phyloP scores from a whole-genome alignment of 2,888 invertebrate species.

The Harpagoxenus sublaevis region DNA sequence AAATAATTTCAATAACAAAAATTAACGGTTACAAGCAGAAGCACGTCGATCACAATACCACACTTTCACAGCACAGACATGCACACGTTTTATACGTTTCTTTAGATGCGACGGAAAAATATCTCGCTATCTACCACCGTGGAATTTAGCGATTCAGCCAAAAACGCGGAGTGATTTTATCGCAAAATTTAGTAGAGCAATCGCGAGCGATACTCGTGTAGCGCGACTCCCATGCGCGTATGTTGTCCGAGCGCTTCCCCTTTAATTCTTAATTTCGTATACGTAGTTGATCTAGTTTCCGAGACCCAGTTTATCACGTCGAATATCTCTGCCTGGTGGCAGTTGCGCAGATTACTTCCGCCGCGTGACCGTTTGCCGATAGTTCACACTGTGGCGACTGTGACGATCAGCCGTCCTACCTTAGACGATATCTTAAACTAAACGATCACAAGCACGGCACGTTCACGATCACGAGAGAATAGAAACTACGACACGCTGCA shows the following conservation, averaged over 20 bases:
- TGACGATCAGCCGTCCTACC: constrained; percentile 33
- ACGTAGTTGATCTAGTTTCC: constrained; percentile 45
- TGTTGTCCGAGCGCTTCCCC: constrained; percentile 27
- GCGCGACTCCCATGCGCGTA: constrained; percentile 13
- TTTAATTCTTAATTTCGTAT: constrained; percentile 55
- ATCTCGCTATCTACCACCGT: neutral
- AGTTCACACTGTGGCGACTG: constrained; percentile 5
- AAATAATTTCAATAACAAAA: constrained; percentile 1
- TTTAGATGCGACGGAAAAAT: neutral
- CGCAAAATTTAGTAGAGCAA: neutral
- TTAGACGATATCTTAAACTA: constrained; percentile 72
- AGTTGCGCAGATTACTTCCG: constrained; percentile 46
- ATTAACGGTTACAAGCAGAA: constrained; percentile 39
- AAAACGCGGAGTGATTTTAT: constrained; percentile 18
- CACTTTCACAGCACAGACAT: constrained; percentile 74
- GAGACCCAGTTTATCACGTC: constrained; percentile 47
- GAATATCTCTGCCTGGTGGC: constrained; percentile 33
- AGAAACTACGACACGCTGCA: constrained; percentile 81
- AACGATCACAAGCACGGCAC: constrained; percentile 83
- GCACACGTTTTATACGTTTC: neutral
- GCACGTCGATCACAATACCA: constrained; percentile 71
- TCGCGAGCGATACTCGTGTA: neutral
- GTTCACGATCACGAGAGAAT: constrained; percentile 81
- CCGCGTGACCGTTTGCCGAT: constrained; percentile 15
- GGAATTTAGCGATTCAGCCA: neutral